A percentile compares a stretch with the other conserved stretches of the same genome.
These are phyloP conservation scores for Hemicrepidius hirtus DNA, from an alignment of 2,888 invertebrate genomes.

Conservation along the genomic window DNA sequence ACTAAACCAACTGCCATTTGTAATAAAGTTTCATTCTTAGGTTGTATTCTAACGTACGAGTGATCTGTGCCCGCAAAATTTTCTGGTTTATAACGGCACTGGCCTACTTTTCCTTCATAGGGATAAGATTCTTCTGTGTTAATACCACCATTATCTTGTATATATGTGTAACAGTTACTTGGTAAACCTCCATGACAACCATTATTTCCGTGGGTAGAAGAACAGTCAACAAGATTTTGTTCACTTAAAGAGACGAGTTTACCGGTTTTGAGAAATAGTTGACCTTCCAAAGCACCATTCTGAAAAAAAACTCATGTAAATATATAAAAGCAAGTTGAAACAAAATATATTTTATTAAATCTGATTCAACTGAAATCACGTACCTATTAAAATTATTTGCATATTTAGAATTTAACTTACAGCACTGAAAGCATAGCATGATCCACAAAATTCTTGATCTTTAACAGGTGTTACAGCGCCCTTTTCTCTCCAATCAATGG, in stretches of 20 bases:
- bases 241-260: slow-evolving; percentile 90
- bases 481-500: slow-evolving; percentile 90
- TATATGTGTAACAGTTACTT: slow-evolving; percentile 90
- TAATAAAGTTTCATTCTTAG: slow-evolving; percentile 83
- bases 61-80: slow-evolving; percentile 86
- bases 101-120: slow-evolving; percentile 86
- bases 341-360: no score
- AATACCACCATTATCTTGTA: slow-evolving; percentile 88
- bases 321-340: not conserved
- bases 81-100: slow-evolving; percentile 81
- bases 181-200: slow-evolving; percentile 92
- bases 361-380: no score
- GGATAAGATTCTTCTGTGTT: slow-evolving; percentile 93
- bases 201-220: slow-evolving; percentile 80
- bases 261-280: slow-evolving; percentile 88
- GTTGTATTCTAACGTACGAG: slow-evolving; percentile 85
- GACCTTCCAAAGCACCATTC: slow-evolving; percentile 93
- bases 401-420: slow-evolving; percentile 75
- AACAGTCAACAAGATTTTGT: slow-evolving; percentile 95
- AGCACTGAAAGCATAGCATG: slow-evolving; percentile 95
- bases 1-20: slow-evolving; percentile 86
- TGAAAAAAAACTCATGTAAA: slow-evolving; percentile 68
- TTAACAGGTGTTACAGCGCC: slow-evolving; percentile 93
- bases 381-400: no score
- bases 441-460: slow-evolving; percentile 93